Percentiles rank a stretch among this genome's conserved stretches.
These are phyloP conservation scores for Pseudoips prasinana DNA, from an alignment of 2,888 invertebrate species.

Conservation along the genomic window DNA sequence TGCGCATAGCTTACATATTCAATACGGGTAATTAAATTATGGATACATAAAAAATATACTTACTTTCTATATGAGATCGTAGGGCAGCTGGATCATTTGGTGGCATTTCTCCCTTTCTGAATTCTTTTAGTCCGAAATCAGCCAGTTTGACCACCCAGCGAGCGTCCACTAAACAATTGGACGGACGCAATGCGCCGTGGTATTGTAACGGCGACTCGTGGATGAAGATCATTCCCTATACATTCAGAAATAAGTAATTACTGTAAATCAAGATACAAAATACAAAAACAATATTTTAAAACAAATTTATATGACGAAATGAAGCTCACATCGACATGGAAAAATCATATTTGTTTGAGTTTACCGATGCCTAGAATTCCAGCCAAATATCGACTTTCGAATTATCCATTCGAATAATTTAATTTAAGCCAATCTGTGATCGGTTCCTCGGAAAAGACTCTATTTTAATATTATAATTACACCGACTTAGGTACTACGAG, in stretches of 20 bases:
- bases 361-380: too few relatives aligned
- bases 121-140: slow-evolving; percentile 95
- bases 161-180: slow-evolving; percentile 96
- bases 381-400: too few relatives aligned
- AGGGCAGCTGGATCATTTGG: slow-evolving; percentile 82
- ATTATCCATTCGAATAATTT: too few relatives aligned
- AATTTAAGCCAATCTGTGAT: too few relatives aligned
- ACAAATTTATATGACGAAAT: background rate
- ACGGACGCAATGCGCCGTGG: slow-evolving; percentile 94
- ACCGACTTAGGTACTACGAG: too few relatives aligned
- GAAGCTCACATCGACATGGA: background rate
- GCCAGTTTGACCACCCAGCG: slow-evolving; percentile 97
- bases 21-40: too few relatives aligned
- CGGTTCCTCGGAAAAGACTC: too few relatives aligned
- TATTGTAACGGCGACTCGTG: slow-evolving; percentile 93
- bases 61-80: slow-evolving; percentile 87
- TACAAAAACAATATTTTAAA: slow-evolving; percentile 1
- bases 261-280: too few relatives aligned
- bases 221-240: slow-evolving; percentile 93
- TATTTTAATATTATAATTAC: too few relatives aligned
- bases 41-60: slow-evolving; percentile 41
- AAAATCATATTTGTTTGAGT: too few relatives aligned
- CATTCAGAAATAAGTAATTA: too few relatives aligned
- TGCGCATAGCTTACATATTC: too few relatives aligned
- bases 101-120: slow-evolving; percentile 88